Percentiles rank a stretch among this genome's conserved stretches.
Conservation (phyloP, 2,113 vertebrate species). For the Bujurquina vittata region DNA sequence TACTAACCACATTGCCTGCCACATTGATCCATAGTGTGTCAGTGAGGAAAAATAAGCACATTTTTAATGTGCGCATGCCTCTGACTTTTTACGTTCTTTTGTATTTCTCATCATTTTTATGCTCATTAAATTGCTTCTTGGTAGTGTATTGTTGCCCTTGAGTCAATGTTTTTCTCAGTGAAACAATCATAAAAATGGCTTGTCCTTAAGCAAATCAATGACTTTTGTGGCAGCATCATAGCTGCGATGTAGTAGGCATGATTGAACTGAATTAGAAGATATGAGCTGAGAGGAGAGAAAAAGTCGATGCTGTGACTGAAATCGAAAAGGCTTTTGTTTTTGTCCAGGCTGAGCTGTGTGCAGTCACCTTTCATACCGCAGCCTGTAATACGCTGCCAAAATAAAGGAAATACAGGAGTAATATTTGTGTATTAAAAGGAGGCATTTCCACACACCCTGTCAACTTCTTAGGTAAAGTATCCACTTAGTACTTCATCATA, state of each 20-base stretch:
- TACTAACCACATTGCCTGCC: background rate
- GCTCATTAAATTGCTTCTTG: background rate
- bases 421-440: background rate
- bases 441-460: background rate
- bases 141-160: background rate
- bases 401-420: background rate
- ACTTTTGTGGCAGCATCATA: background rate
- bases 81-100: background rate
- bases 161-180: background rate
- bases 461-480: background rate
- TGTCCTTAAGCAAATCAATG: background rate
- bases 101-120: background rate
- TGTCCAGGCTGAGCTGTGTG: background rate
- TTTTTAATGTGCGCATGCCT: background rate
- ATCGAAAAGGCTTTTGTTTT: background rate
- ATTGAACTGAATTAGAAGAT: background rate
- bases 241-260: background rate
- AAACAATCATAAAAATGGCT: background rate
- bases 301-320: background rate
- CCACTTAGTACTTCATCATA: background rate
- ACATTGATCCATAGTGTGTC: background rate
- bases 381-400: background rate
- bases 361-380: background rate
- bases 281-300: background rate
- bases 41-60: background rate